Percentiles rank a stretch among this genome's conserved stretches.
Conservation (phyloP, 2,113 vertebrate species). For the Aptenodytes forsteri region DNA sequence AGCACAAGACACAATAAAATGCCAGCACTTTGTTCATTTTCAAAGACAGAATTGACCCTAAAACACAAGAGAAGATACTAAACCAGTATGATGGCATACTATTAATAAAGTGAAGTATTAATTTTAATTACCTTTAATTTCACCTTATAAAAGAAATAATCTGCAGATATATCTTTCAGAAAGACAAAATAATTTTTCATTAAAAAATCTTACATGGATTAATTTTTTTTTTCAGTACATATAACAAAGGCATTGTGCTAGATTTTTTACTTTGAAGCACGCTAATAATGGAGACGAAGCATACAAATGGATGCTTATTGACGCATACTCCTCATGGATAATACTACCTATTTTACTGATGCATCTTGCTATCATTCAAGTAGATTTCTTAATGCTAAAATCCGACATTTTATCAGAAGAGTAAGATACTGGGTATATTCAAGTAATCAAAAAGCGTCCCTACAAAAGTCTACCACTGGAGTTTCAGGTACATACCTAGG, state of each 20-base stretch:
- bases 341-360: background rate
- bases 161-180: background rate
- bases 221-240: background rate
- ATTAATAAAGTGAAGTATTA: background rate
- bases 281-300: background rate
- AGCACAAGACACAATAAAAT: background rate
- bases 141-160: conserved; percentile 29
- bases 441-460: background rate
- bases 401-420: background rate
- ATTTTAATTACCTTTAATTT: conserved; percentile 27
- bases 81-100: background rate
- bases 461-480: background rate
- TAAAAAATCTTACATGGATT: background rate
- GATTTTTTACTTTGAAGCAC: background rate
- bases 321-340: background rate
- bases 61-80: background rate
- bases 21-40: background rate
- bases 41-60: background rate
- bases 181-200: background rate
- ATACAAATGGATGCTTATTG: background rate
- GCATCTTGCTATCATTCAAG: background rate
- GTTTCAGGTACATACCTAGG: background rate
- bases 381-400: background rate
- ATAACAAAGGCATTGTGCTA: background rate
- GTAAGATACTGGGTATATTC: background rate